Percentiles rank a stretch among this genome's conserved stretches.
phyloP scores from a whole-genome alignment of 1,140 invertebrate species.

The Parapsyche elsis region DNA sequence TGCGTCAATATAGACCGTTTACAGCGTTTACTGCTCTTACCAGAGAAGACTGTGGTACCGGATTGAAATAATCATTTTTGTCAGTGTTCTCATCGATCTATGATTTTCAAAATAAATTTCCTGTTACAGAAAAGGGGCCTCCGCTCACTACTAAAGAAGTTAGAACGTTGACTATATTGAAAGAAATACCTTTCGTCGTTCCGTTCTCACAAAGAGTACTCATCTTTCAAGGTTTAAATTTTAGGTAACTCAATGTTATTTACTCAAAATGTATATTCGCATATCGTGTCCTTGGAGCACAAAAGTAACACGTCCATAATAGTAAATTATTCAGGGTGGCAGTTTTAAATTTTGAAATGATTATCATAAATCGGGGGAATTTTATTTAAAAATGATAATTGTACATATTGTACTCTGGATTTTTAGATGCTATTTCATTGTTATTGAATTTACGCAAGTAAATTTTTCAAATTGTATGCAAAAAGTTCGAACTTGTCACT shows the following conservation, averaged over 20 bases:
- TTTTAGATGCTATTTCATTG: too few relatives aligned
- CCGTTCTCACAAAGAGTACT: slow-evolving; percentile 89
- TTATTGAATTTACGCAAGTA: too few relatives aligned
- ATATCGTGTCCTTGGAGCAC: not conserved
- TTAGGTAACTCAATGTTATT: slow-evolving; percentile 59
- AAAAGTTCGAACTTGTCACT: too few relatives aligned
- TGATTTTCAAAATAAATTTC: slow-evolving; percentile 39
- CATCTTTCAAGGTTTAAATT: slow-evolving; percentile 81
- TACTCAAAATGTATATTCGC: not conserved
- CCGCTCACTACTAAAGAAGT: slow-evolving; percentile 90
- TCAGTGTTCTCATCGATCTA: not conserved
- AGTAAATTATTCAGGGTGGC: too few relatives aligned
- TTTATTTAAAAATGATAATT: too few relatives aligned
- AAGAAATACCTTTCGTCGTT: slow-evolving; percentile 94
- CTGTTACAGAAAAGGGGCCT: slow-evolving; percentile 73
- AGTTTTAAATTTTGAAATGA: too few relatives aligned
- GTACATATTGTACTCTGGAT: too few relatives aligned
- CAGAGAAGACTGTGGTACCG: slow-evolving; percentile 49
- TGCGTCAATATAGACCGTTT: slow-evolving; percentile 55
- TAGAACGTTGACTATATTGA: slow-evolving; percentile 86
- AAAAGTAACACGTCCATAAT: too few relatives aligned
- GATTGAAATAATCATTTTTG: slow-evolving; percentile 8
- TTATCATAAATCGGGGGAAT: too few relatives aligned
- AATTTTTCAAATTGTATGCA: too few relatives aligned
- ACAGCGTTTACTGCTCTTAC: slow-evolving; percentile 53